These are phyloP conservation scores for Pelobates fuscus DNA, from an alignment of 2,113 vertebrate species.

Conservation along the genomic window DNA sequence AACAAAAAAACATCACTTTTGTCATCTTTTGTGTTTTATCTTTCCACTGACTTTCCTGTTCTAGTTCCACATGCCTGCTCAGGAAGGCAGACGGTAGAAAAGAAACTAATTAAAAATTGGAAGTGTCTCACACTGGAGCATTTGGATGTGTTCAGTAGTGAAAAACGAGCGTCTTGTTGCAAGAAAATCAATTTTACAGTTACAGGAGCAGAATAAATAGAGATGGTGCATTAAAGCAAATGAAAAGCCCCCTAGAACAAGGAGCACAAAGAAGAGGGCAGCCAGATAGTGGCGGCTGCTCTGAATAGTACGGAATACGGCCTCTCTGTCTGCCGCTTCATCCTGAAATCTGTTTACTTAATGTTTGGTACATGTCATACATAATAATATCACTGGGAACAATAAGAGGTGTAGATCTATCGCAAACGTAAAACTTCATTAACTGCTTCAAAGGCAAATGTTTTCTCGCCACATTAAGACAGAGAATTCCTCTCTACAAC, in stretches of 20 bases:
- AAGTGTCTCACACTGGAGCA: conserved; percentile 68
- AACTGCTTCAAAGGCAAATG: conserved; percentile 16
- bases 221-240: conserved; percentile 69
- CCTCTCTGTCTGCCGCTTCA: conserved; percentile 35
- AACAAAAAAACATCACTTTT: conserved; percentile 55
- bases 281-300: conserved; percentile 14
- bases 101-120: conserved; percentile 75
- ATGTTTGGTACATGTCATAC: conserved; percentile 40
- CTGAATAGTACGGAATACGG: conserved; percentile 22
- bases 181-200: conserved; percentile 81
- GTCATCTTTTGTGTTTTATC: conserved; percentile 53
- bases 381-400: conserved; percentile 44
- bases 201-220: conserved; percentile 80
- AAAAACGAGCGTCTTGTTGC: conserved; percentile 71
- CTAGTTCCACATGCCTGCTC: conserved; percentile 57
- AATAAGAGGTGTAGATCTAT: conserved; percentile 22
- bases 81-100: conserved; percentile 60
- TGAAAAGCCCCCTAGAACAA: conserved; percentile 55
- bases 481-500: neutral
- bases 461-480: neutral
- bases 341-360: conserved; percentile 47
- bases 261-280: conserved; percentile 40
- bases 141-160: conserved; percentile 67
- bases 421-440: conserved; percentile 27
- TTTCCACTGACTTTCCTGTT: conserved; percentile 53